Base-by-base conservation (phyloP, 1,140 invertebrate species). In the Cydia amplana region DNA sequence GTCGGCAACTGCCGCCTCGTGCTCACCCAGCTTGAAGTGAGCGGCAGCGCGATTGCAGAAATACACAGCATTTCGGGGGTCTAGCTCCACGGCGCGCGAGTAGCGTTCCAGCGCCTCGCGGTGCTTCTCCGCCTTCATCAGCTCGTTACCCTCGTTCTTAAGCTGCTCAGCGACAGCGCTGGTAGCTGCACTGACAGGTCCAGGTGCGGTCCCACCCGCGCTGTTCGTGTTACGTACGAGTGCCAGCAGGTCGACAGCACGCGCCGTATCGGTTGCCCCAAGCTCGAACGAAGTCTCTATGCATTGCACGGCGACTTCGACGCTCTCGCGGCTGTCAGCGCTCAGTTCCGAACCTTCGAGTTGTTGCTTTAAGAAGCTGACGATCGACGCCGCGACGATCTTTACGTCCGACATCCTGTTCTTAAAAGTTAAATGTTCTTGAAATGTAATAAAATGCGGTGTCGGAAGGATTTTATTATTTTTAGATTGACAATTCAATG, bases 31-130 rank as follows among this genome's bases (percentile, higher is more conserved):
- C 89, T 98, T 97, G 83, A 96, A 98, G 85, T 97, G 95, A 10
- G 97, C 97, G 9, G 98, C 98, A 65, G 98, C 98, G 80, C 98
- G 95, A 89, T 99, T 99, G 87, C 98, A 98, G 91, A 97, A 99
- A 91, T 97, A 99, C n/a, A 99, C 96, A 4, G 98, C 95, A 94
- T 99, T 99, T 74, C 94, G 95, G 12, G 95, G 94, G 89, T 99
- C 97, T 49, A 98, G 91, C 79, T 96, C 94, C 78, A 99, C 97
- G 16, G 98, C 98, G 80, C 95, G 95, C 80, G 96, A 95, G 87
- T 99, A 99, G 85, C 95, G 95, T 6, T 95, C 93, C 20, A 98
- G 84, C 5, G 98, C 98, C 93, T 97, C 97, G 12, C 94, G 93
- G 88, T 95, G 97, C 81, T 96, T 95, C 51, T 96, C 95, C 51